Percentiles rank a stretch among this genome's conserved stretches.
Conservation (phyloP, 92 coral and sea anemone genomes). For the Palythoa heliodiscus region DNA sequence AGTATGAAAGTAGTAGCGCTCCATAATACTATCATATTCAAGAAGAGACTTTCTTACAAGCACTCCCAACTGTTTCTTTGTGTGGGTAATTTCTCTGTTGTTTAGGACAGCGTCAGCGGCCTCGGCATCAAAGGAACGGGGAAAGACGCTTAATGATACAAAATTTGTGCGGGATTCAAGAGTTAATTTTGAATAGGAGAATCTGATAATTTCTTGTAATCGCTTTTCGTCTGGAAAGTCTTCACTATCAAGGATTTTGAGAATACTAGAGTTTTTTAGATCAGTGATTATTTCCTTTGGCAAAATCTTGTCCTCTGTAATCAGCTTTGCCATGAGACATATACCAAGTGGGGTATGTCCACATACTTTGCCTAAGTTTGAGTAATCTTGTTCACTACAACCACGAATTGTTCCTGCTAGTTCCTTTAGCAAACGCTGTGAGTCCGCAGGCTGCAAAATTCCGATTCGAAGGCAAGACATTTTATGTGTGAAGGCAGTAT, state of each 20-base stretch:
- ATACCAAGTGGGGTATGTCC: conserved; percentile 6
- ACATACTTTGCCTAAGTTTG: background rate
- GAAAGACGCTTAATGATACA: too few relatives aligned
- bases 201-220: background rate
- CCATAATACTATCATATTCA: background rate
- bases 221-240: background rate
- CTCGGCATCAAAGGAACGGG: too few relatives aligned
- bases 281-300: background rate
- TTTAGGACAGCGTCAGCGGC: too few relatives aligned
- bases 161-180: background rate
- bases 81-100: too few relatives aligned
- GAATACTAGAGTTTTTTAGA: background rate
- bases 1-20: background rate
- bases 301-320: background rate
- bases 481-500: background rate
- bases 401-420: background rate
- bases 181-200: background rate
- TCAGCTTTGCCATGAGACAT: background rate
- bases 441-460: background rate
- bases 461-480: background rate
- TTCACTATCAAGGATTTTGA: background rate
- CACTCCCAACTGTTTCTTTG: too few relatives aligned
- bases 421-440: background rate
- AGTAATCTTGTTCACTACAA: background rate
- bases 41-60: too few relatives aligned